These are phyloP conservation scores for Pluvialis apricaria DNA, from an alignment of 2,113 vertebrate species.

Conservation along the genomic window DNA sequence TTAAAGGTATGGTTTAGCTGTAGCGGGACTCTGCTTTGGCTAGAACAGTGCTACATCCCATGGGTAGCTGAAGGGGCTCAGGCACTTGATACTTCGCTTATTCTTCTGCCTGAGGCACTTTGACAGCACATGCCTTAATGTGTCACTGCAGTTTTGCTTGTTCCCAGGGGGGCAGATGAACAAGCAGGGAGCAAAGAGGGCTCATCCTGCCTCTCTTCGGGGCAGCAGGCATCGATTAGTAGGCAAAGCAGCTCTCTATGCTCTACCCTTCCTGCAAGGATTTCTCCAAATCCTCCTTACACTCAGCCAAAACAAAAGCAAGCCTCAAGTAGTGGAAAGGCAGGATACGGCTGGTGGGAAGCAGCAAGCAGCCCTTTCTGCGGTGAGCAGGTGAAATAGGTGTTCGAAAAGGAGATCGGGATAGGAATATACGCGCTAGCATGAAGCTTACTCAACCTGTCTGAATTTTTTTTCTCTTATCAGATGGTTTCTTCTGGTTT, in stretches of 20 bases:
- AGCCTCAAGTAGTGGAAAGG: not conserved
- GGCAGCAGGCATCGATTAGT: not conserved
- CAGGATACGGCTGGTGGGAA: not conserved
- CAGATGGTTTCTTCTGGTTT: not conserved
- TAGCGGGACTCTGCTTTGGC: not conserved
- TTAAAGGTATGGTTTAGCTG: not conserved
- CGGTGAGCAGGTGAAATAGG: not conserved
- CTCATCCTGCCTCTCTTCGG: not conserved
- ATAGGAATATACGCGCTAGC: not conserved
- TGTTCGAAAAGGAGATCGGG: not conserved
- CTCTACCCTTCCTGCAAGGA: not conserved
- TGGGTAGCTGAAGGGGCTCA: not conserved
- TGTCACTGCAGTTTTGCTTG: not conserved
- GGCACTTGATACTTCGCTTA: not conserved
- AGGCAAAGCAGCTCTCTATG: not conserved
- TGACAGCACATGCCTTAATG: not conserved
- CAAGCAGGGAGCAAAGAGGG: not conserved
- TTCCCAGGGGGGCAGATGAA: not conserved
- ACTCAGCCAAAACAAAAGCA: not conserved
- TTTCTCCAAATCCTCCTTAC: not conserved
- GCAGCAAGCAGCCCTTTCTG: not conserved
- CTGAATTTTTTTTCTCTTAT: not conserved
- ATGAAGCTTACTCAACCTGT: not conserved
- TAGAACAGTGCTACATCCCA: not conserved
- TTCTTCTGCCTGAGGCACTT: not conserved